Evolutionary conservation across 2,888 invertebrate genomes (phyloP), one percentile per base, ranked within the genome.

Genomic region (Drosophila hamatofila): DNA sequence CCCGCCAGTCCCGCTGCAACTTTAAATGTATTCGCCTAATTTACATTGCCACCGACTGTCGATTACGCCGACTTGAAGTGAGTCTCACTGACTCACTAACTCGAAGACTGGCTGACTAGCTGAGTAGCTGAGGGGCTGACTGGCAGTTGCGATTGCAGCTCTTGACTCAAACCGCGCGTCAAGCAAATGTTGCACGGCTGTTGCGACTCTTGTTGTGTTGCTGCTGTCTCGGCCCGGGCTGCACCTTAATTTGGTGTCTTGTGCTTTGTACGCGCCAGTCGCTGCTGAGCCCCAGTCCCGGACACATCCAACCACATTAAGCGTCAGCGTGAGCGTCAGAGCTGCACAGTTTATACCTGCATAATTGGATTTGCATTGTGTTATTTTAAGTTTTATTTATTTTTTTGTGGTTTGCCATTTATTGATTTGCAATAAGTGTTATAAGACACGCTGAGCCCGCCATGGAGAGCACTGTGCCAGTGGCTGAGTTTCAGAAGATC

Each of bases 401-500:
- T 60, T 72, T 62, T 61, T 33, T 66, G 44, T 52, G 46, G 30
- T 60, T 51, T 27, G 37, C 11, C 55, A 30, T 61, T 72, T 77
- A 75, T 88, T 83, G 91, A 84, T 81, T 81, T 64, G 61, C 57
- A 35, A 67, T 41, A 54, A 69, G 61, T 74, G 60, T 48, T 49
- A 59, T 55, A 54, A 66, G 41, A 54, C 30, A 35, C 51, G 41
- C 41, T 49, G 46, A 23, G 37, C 35, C 60, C 56, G 42, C 52
- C 44, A 88, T 83, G 83, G 81, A 76, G 59, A 86, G 69, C 55
- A 49, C 65, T 56, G 65, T 64, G 71, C 79, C 89, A 58, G 72
- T 89, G 67, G 86, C 91, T 64, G 92, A 92, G 78, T 92, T 92
- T 69, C 91, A 91, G 73, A 76, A 83, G 78, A 83, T 91, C 57